phyloP scores from a whole-genome alignment of 2,797 vertebrate species.

The Falco rusticolus region DNA sequence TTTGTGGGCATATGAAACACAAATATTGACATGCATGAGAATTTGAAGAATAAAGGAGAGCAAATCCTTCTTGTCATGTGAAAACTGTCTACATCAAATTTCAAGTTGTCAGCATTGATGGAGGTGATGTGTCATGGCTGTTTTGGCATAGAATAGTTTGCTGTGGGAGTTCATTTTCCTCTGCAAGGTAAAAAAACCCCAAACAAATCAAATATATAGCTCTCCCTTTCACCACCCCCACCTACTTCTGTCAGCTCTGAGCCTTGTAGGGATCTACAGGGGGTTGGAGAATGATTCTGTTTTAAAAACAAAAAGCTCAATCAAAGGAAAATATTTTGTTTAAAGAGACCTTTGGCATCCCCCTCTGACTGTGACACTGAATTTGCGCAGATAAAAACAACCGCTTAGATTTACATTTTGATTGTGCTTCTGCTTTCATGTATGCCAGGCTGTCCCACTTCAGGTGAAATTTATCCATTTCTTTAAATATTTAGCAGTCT shows the following conservation, averaged over 20 bases:
- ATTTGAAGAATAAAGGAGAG: background rate
- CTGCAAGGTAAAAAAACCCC: slow-evolving; percentile 44
- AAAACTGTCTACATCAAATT: slow-evolving; percentile 31
- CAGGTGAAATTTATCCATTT: slow-evolving; percentile 85
- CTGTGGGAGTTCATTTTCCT: slow-evolving; percentile 44
- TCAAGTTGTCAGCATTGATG: slow-evolving; percentile 40
- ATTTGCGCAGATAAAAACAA: slow-evolving; percentile 71
- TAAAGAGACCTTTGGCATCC: slow-evolving; percentile 66
- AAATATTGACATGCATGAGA: slow-evolving; percentile 17
- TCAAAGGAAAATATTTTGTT: slow-evolving; percentile 75
- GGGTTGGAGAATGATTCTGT: slow-evolving; percentile 63
- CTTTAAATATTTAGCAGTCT: slow-evolving; percentile 97
- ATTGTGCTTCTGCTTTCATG: slow-evolving; percentile 75
- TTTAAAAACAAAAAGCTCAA: slow-evolving; percentile 73
- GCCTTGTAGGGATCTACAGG: slow-evolving; percentile 61
- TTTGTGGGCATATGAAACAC: background rate
- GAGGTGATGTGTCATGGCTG: slow-evolving; percentile 33
- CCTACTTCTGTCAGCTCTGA: slow-evolving; percentile 60
- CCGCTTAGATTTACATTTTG: slow-evolving; percentile 76
- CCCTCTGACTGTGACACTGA: slow-evolving; percentile 67
- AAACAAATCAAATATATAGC: slow-evolving; percentile 57
- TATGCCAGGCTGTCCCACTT: slow-evolving; percentile 76
- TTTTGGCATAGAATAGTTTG: slow-evolving; percentile 17
- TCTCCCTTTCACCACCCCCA: slow-evolving; percentile 61
- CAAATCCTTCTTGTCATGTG: slow-evolving; percentile 7